Evolutionary conservation across 2,888 invertebrate species (phyloP).

Genomic region (Epistrophe grossulariae): DNA sequence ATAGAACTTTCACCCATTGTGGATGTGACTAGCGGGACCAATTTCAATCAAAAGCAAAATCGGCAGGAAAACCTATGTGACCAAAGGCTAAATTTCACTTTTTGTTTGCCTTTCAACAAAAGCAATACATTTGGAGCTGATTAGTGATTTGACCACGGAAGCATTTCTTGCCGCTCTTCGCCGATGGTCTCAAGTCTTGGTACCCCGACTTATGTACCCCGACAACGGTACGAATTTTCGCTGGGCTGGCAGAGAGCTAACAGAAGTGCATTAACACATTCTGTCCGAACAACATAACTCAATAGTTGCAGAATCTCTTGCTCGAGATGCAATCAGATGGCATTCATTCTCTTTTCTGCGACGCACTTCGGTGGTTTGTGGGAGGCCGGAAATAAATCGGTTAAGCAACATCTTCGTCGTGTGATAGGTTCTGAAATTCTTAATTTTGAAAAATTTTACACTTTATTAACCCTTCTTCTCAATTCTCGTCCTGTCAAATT

Average conservation of each 20-base stretch:
- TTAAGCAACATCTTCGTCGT: conserved; percentile 48
- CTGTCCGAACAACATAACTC: conserved; percentile 19
- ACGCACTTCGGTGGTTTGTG: conserved; percentile 61
- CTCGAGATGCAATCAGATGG: conserved; percentile 53
- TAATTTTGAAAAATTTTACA: conserved; percentile 48
- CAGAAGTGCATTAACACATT: conserved; percentile 43
- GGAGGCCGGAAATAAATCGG: conserved; percentile 9
- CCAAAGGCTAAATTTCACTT: no score
- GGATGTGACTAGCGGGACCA: conserved; percentile 32
- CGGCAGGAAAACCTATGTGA: no score
- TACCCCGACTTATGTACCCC: conserved; percentile 42
- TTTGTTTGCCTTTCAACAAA: no score
- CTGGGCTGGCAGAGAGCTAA: conserved; percentile 38
- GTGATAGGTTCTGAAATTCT: conserved; percentile 33
- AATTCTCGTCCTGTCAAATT: conserved; percentile 38
- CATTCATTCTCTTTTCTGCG: conserved; percentile 64
- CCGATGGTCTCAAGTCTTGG: conserved; percentile 35
- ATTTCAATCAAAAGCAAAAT: no score
- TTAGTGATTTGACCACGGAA: no score
- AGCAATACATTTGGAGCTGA: no score
- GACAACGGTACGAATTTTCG: conserved; percentile 63
- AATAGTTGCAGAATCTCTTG: conserved; percentile 45
- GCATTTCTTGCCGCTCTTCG: not conserved
- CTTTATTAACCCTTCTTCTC: conserved; percentile 24
- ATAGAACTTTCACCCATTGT: not conserved